Base-by-base conservation (phyloP, 2,797 vertebrate species). In the Oreonectes daqikongensis region DNA sequence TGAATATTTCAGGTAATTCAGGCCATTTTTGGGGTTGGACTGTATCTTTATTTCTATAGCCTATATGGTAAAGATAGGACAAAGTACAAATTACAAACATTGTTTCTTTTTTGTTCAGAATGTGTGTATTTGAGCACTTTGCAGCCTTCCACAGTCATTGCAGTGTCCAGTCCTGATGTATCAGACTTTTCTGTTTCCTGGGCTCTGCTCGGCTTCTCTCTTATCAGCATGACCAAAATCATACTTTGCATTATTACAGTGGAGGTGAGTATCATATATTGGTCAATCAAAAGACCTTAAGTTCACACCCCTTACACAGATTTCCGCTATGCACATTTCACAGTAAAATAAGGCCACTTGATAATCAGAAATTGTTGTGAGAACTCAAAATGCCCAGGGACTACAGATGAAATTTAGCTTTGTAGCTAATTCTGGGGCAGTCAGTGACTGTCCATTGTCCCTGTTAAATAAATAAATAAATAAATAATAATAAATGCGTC, bases 1-100 rank as follows among this genome's bases (percentile, higher is more conserved):
- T 84, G 42, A 74, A 24, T 52, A 68, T 84, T 32, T 72, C 82
- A 53, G 82, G 82, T 84, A 67, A 71, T 52, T 79, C 12, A 57
- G 24, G 35, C 35, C 35, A 35, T 35, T 9, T 35, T 35, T 9
- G 8, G 35, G 8, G 35, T 6, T 32, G 30, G 5, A 6, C 30
- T 5, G 7, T 32, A 32, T 9, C 35, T 35, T 35, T 35, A 35
- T 35, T 35, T n/a, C n/a, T n/a, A n/a, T n/a, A n/a, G n/a, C n/a
- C n/a, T n/a, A n/a, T n/a, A n/a, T n/a, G n/a, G n/a, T n/a, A n/a
- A n/a, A n/a, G n/a, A n/a, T n/a, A n/a, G n/a, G n/a, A n/a, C n/a
- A n/a, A n/a, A n/a, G n/a, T n/a, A n/a, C n/a, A n/a, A n/a, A n/a
- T n/a, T n/a, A n/a, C n/a, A n/a, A n/a, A n/a, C n/a, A n/a, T n/a